Base-by-base conservation (phyloP, 2,113 vertebrate genomes). In the Xyliphius kryptos region DNA sequence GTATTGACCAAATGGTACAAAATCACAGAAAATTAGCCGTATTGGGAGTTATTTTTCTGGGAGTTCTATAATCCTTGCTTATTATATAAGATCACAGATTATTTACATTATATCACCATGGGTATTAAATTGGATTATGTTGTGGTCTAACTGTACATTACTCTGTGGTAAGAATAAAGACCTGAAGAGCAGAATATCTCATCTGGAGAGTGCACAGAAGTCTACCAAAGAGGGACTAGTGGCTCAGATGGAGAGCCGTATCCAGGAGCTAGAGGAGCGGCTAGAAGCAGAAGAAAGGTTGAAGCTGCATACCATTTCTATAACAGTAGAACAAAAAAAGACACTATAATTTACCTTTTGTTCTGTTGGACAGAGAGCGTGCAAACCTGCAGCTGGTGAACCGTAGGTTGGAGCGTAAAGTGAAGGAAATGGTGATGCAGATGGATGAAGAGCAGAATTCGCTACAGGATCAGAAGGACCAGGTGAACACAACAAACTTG, bases 351-450 rank as follows among this genome's bases (percentile, higher is more conserved):
- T n/a, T n/a, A n/a, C n/a, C n/a, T n/a, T n/a, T n/a, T n/a, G n/a
- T n/a, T n/a, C n/a, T n/a, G n/a, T n/a, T n/a, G n/a, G n/a, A n/a
- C 74, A 97, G 95, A 80, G 95, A 98, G 43, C 87, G 92, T 40
- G 84, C 89, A 43, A 94, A 85, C 81, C 87, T 98, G 48, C 94
- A 97, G 67, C 75, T 94, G 69, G 89, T 59, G 66, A 98, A 98
- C 79, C 92, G 96, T 37, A 82, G 92, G 56, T 88, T 98, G 66
- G 96, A 98, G 71, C 89, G 95, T 73, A 97, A 91, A 74, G 92
- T 94, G 37, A 98, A 96, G 78, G 96, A 98, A 76, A 86, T 92
- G 84, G 80, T 93, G 89, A 88, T 98, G 91, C 92, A 97, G 77
- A 85, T 91, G 59, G 96, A 98, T 40, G 96, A 98, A 38, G 95